Evolutionary conservation across 2,888 invertebrate genomes (phyloP), one percentile per base, ranked within the genome.

Genomic region (Drosophila parthenogenetica): DNA sequence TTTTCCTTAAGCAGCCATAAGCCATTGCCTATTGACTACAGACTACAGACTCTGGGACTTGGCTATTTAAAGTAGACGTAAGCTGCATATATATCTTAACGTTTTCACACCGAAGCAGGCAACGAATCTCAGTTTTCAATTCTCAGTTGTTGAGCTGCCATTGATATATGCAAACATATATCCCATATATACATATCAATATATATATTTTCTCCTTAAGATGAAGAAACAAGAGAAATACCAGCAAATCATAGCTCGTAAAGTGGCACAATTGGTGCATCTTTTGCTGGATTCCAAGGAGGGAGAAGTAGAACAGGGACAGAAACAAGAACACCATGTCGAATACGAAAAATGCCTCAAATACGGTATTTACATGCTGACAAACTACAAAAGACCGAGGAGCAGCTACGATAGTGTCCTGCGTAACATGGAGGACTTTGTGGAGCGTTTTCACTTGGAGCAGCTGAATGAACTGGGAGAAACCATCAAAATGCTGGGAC

Each of bases 1-100:
- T 79, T 65, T 68, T 65, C 5, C 50, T 65, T 62, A 79, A 83
- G 66, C 69, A 32, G 54, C 65, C 65, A 61, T 70, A 70, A 67
- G 73, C 81, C 67, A 46, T 32, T 58, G 37, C 22, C 49, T 39
- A 63, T 55, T 54, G 59, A 55, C 53, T 69, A 48, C 17, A 22
- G 25, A 55, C 32, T 22, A 22, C 5, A 13, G 43, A 42, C 35
- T 57, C 29, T 16, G 43, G 43, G 25, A 43, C 45, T 67, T 58
- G 58, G 48, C 46, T 54, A 35, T 19, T 65, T 49, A 35, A 61
- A 51, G 43, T 62, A 35, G 53, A 39, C 51, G 25, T 63, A 55
- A 61, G 72, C 72, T 49, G 58, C 64, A 49, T 17, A 48, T 62
- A 51, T 51, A 43, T 55, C 37, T 16, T 37, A n/a, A 42, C 25